A percentile compares a stretch with the other conserved stretches of the same genome.
These are phyloP conservation scores for Cartodere bifasciata DNA, from an alignment of 2,888 invertebrate species.

Conservation along the genomic window DNA sequence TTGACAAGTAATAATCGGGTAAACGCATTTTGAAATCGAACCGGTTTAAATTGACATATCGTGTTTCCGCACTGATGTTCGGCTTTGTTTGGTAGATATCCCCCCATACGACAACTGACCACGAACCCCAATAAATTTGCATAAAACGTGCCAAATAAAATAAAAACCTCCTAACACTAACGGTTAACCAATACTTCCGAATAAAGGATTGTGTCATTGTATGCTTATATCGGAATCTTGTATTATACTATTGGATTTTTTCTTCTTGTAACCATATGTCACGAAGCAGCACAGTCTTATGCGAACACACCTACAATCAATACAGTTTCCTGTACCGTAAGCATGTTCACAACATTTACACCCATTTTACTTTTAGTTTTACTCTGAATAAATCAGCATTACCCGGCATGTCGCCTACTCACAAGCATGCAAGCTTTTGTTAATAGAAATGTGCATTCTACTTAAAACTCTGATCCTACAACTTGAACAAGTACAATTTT, in stretches of 20 bases:
- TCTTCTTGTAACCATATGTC: slow-evolving; percentile 16
- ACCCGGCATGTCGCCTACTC: no score
- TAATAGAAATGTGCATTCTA: no score
- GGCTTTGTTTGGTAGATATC: slow-evolving; percentile 16
- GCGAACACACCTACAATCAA: slow-evolving; percentile 15
- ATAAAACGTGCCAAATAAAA: slow-evolving; percentile 23
- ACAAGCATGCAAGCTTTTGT: no score
- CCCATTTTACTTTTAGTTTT: no score
- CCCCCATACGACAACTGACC: slow-evolving; percentile 22
- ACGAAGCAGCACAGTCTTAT: no score
- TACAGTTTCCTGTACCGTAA: slow-evolving; percentile 14
- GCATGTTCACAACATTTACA: no score
- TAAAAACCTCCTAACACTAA: slow-evolving; percentile 23
- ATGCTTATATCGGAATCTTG: slow-evolving; percentile 28
- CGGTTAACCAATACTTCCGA: slow-evolving; percentile 24
- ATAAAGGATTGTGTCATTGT: slow-evolving; percentile 30
- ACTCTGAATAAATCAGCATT: no score
- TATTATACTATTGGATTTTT: slow-evolving; percentile 19
- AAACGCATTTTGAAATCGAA: no score
- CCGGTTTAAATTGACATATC: slow-evolving; percentile 17
- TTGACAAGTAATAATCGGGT: no score
- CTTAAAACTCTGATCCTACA: no score
- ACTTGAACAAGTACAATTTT: no score
- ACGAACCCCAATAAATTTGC: slow-evolving; percentile 20
- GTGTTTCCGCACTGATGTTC: slow-evolving; percentile 19